phyloP scores from a whole-genome alignment of 2,113 vertebrate genomes.

The Oncorhynchus gorbuscha region DNA sequence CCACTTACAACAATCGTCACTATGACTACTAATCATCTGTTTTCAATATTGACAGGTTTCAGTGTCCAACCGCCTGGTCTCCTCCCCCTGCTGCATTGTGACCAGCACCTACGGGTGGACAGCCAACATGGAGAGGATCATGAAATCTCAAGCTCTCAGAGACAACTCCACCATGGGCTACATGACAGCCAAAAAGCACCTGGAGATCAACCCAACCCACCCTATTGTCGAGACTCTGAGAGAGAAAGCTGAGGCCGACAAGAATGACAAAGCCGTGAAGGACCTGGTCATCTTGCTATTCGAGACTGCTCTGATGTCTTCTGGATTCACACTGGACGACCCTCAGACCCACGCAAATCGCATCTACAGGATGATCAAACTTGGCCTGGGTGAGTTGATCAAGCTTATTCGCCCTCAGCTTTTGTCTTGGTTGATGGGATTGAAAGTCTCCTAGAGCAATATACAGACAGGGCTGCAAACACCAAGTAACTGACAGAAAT shows the following conservation, averaged over 20 bases:
- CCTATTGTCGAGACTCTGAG: constrained; percentile 81
- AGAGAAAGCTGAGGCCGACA: constrained; percentile 84
- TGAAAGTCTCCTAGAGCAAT: too few species aligned
- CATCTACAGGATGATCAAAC: constrained; percentile 76
- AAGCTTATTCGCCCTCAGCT: too few species aligned
- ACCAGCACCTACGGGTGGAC: constrained; percentile 81
- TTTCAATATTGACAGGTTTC: constrained; percentile 63
- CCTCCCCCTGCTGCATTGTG: constrained; percentile 80
- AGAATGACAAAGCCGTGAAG: constrained; percentile 86
- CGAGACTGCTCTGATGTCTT: constrained; percentile 80
- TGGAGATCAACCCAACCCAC: constrained; percentile 81
- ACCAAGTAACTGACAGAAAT: too few species aligned
- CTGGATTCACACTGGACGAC: constrained; percentile 83
- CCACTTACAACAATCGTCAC: neutral
- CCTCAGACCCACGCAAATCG: constrained; percentile 85
- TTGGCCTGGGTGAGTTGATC: constrained; percentile 39
- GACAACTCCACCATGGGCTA: constrained; percentile 83
- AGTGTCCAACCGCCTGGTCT: constrained; percentile 75
- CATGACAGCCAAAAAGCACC: constrained; percentile 83
- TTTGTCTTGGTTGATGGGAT: too few species aligned
- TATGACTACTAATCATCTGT: constrained; percentile 16
- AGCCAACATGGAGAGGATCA: constrained; percentile 80
- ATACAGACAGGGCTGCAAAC: neutral
- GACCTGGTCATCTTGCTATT: constrained; percentile 83
- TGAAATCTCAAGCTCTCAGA: constrained; percentile 78